Percentiles rank a stretch among this genome's conserved stretches.
Conservation (phyloP, 2,113 vertebrate species). For the Paedocypris sp. region DNA sequence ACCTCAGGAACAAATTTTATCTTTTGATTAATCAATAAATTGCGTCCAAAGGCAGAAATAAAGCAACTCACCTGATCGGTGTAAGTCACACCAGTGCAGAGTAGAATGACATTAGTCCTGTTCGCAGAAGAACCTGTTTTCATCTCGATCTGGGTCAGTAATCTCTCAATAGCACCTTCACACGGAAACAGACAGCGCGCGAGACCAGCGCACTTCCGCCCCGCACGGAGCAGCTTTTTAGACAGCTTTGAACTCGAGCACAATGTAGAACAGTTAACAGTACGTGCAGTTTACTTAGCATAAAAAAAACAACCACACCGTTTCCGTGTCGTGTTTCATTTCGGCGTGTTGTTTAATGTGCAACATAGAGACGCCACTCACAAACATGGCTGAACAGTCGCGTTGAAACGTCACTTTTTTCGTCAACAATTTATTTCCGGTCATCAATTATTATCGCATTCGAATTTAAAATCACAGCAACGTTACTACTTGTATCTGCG, state of each 20-base stretch:
- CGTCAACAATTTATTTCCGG: not conserved
- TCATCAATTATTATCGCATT: not conserved
- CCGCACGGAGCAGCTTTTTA: not conserved
- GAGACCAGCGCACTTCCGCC: slow-evolving; percentile 15
- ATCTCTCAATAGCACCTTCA: slow-evolving; percentile 14
- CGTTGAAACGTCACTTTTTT: not conserved
- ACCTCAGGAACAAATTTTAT: not conserved
- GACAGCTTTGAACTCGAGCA: not conserved
- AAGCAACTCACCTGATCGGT: slow-evolving; percentile 9
- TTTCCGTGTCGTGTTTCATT: not conserved
- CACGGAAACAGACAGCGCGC: slow-evolving; percentile 20
- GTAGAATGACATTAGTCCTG: not conserved
- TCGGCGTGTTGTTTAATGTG: no score
- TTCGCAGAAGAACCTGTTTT: not conserved
- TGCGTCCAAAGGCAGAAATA: not conserved
- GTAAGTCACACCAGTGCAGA: not conserved
- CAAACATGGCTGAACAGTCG: slow-evolving; percentile 20
- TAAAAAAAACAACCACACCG: not conserved
- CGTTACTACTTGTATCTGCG: no score
- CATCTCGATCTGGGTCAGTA: slow-evolving; percentile 4
- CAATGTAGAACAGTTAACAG: not conserved
- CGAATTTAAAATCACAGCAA: not conserved
- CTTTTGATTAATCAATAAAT: not conserved
- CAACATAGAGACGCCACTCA: not conserved
- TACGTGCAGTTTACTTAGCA: not conserved